These are phyloP conservation scores for Astyanax mexicanus DNA, from an alignment of 2,797 vertebrate species.

Conservation along the genomic window DNA sequence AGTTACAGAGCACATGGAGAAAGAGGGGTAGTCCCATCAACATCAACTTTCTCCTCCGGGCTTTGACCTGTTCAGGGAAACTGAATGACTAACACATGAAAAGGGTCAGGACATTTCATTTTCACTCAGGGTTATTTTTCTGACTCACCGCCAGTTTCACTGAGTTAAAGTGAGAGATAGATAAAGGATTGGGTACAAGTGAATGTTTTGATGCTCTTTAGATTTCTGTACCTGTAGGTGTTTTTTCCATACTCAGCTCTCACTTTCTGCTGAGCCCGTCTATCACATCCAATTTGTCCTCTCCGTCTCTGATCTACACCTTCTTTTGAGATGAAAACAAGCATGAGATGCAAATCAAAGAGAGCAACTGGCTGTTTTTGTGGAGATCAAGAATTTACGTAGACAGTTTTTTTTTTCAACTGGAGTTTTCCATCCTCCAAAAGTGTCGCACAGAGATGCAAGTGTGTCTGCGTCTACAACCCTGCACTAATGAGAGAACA, in stretches of 20 bases:
- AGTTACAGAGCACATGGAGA: not conserved
- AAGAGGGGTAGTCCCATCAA: slow-evolving; percentile 43
- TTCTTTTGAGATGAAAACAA: slow-evolving; percentile 20
- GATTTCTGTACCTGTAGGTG: slow-evolving; percentile 33
- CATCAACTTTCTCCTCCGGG: slow-evolving; percentile 37
- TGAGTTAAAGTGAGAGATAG: slow-evolving; percentile 33
- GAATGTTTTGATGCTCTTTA: slow-evolving; percentile 37
- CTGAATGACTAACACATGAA: slow-evolving; percentile 41
- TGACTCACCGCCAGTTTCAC: slow-evolving; percentile 45
- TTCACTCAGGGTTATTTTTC: slow-evolving; percentile 30
- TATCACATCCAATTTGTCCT: slow-evolving; percentile 46
- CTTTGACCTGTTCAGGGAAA: slow-evolving; percentile 42
- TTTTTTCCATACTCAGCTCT: slow-evolving; percentile 38
- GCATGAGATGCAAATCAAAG: not conserved
- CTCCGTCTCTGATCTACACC: slow-evolving; percentile 29
- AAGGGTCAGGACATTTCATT: slow-evolving; percentile 18
- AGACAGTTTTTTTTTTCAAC: not conserved
- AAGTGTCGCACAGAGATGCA: not conserved
- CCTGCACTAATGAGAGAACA: not conserved
- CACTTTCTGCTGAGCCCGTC: slow-evolving; percentile 36
- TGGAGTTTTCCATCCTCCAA: not conserved
- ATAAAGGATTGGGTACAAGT: slow-evolving; percentile 16
- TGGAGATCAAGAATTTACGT: not conserved
- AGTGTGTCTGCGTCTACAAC: not conserved
- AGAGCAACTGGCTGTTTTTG: not conserved